Percentiles rank a stretch among this genome's conserved stretches.
These are phyloP conservation scores for Thamnophis sirtalis DNA, from an alignment of 2,113 vertebrate genomes.

Conservation along the genomic window DNA sequence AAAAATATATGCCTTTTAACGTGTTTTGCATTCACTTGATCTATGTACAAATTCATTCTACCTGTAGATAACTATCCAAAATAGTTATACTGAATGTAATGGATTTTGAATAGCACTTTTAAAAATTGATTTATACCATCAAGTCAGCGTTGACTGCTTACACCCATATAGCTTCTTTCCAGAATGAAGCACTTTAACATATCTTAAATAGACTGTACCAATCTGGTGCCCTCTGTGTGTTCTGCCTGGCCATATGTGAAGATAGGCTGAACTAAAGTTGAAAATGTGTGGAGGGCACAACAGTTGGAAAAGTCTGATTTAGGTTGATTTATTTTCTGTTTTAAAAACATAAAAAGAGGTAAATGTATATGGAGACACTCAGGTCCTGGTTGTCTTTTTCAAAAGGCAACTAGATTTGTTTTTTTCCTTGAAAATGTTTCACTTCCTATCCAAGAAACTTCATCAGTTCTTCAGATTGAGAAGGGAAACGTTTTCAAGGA, in stretches of 20 bases:
- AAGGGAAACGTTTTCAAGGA: neutral
- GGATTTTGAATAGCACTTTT: neutral
- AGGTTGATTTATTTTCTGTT: neutral
- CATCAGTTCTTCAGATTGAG: neutral
- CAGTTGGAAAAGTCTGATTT: neutral
- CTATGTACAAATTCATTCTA: neutral
- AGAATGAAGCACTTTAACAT: neutral
- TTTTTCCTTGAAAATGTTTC: neutral
- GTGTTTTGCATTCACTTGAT: neutral
- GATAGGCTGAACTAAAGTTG: neutral
- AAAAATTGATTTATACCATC: neutral
- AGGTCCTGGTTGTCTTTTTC: neutral
- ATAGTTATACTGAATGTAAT: neutral
- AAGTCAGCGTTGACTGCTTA: neutral
- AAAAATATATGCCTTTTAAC: neutral
- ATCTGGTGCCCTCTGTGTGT: neutral
- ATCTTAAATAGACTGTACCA: neutral
- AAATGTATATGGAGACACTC: neutral
- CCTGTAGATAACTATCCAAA: neutral
- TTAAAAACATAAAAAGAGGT: neutral
- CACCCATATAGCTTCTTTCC: neutral
- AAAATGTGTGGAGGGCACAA: neutral
- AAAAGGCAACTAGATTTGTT: neutral
- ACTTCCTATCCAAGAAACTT: neutral
- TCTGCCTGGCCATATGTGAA: neutral